Percentiles rank a stretch among this genome's conserved stretches.
Evolutionary conservation across 2,797 vertebrate genomes (phyloP).

Genomic region (Enoplosus armatus): DNA sequence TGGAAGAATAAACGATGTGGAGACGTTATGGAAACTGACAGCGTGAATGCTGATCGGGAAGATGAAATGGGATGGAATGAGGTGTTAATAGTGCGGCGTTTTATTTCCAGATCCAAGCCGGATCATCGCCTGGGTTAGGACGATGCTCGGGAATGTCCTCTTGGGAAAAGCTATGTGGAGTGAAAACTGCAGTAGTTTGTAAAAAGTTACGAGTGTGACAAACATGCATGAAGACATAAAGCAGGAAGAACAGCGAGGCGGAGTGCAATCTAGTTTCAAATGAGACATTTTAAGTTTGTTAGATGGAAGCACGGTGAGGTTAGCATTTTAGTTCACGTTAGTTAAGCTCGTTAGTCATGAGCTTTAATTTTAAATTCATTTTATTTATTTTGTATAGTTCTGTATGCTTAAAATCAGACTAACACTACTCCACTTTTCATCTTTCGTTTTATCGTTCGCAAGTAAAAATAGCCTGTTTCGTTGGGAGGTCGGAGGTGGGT

Average conservation of each 20-base stretch:
- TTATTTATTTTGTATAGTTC: not conserved
- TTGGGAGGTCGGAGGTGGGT: no score
- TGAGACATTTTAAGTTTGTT: not conserved
- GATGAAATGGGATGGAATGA: conserved; percentile 24
- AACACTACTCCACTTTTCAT: not conserved
- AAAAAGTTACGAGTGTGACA: not conserved
- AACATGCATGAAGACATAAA: not conserved
- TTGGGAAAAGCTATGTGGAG: no score
- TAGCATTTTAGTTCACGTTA: not conserved
- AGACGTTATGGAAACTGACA: conserved; percentile 1
- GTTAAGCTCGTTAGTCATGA: not conserved
- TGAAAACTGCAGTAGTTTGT: no score
- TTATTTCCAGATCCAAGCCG: not conserved
- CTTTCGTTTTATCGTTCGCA: no score
- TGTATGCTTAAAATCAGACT: not conserved
- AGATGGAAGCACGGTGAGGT: not conserved
- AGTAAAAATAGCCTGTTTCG: no score
- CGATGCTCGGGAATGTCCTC: not conserved
- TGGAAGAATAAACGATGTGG: not conserved
- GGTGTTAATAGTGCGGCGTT: conserved; percentile 12
- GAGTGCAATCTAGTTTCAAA: not conserved
- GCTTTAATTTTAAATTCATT: not conserved
- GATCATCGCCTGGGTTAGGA: not conserved
- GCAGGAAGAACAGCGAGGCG: not conserved
- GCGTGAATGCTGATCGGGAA: conserved; percentile 8